Evolutionary conservation across 2,797 vertebrate genomes (phyloP).

Genomic region (Cephalopachus bancanus): DNA sequence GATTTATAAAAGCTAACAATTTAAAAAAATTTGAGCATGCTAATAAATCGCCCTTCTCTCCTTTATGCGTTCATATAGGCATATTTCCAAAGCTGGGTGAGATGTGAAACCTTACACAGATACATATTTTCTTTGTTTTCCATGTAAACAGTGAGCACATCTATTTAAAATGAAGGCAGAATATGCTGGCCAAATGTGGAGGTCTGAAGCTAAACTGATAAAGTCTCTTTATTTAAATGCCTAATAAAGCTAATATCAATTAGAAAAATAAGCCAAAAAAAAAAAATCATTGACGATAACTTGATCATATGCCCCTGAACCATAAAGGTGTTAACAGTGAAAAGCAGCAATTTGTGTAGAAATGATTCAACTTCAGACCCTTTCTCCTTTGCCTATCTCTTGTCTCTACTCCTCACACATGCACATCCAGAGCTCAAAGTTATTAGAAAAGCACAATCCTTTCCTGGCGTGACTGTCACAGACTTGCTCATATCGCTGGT

Average conservation of each 20-base stretch:
- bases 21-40: not conserved
- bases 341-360: not conserved
- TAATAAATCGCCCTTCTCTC: slow-evolving; percentile 21
- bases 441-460: not conserved
- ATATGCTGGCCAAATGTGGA: not conserved
- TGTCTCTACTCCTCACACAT: accelerated
- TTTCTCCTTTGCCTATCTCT: not conserved
- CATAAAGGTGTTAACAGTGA: not conserved
- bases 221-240: not conserved
- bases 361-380: not conserved
- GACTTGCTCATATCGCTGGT: not conserved
- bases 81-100: slow-evolving; percentile 29
- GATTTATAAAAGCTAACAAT: not conserved
- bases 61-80: not conserved
- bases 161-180: slow-evolving; percentile 3
- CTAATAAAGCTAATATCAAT: not conserved
- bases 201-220: not conserved
- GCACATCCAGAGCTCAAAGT: not conserved
- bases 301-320: not conserved
- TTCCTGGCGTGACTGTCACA: not conserved
- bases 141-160: not conserved
- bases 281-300: not conserved
- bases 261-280: not conserved
- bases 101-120: not conserved
- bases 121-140: not conserved